Evolutionary conservation across 92 coral and sea anemone species (phyloP).

Genomic region (Micromussa lordhowensis): DNA sequence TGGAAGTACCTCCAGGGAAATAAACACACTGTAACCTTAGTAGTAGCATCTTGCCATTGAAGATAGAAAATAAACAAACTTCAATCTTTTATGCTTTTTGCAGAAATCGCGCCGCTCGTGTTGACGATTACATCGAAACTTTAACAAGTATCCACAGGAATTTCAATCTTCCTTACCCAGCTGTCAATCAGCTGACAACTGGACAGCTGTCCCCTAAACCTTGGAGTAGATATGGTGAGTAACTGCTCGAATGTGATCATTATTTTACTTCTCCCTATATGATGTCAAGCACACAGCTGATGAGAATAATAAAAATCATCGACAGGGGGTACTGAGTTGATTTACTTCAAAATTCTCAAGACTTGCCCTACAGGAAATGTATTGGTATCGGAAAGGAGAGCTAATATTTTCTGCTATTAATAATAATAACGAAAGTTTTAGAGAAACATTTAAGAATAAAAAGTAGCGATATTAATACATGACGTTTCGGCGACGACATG

Average conservation of each 20-base stretch:
- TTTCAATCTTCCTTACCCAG: slow-evolving; percentile 81
- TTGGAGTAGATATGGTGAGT: slow-evolving; percentile 37
- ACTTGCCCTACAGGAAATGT: neutral
- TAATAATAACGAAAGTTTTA: too few species aligned
- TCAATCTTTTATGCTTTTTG: neutral
- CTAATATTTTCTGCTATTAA: too few species aligned
- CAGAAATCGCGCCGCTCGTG: slow-evolving; percentile 84
- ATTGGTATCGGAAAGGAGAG: neutral
- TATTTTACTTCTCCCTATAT: neutral
- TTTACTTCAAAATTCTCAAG: neutral
- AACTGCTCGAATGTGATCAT: neutral
- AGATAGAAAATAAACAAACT: too few species aligned
- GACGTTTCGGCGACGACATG: too few species aligned
- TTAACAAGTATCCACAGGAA: slow-evolving; percentile 68
- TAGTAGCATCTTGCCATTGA: too few species aligned
- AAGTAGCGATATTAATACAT: too few species aligned
- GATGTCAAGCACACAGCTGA: neutral
- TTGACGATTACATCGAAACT: slow-evolving; percentile 75
- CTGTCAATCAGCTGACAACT: slow-evolving; percentile 61
- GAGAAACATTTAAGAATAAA: too few species aligned
- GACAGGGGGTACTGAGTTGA: neutral
- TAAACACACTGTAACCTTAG: too few species aligned
- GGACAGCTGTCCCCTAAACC: slow-evolving; percentile 62
- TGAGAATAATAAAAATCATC: neutral
- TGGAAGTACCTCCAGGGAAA: too few species aligned